phyloP scores from a whole-genome alignment of 2,797 vertebrate species.

The Chloroceryle inda region DNA sequence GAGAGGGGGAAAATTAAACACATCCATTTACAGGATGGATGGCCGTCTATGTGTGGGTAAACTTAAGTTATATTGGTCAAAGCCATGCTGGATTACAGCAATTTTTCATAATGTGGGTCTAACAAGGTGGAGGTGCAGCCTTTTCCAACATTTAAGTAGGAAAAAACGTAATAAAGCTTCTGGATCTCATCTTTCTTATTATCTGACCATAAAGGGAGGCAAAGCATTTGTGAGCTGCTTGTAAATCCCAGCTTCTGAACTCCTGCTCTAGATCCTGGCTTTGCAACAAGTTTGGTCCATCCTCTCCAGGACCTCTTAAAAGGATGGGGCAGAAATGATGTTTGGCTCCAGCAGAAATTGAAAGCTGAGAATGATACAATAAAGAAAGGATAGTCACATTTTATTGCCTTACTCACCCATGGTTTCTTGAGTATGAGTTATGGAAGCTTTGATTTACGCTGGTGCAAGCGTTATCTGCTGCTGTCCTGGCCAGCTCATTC shows the following conservation, averaged over 20 bases:
- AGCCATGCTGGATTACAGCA: background rate
- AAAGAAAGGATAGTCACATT: slow-evolving; percentile 15
- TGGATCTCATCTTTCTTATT: slow-evolving; percentile 4
- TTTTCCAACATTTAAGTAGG: background rate
- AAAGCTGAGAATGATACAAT: background rate
- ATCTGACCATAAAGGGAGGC: background rate
- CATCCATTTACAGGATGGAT: background rate
- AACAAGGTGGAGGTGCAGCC: background rate
- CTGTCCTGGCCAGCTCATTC: slow-evolving; percentile 68
- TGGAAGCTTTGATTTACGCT: slow-evolving; percentile 53
- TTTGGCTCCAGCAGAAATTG: background rate
- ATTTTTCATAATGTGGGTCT: background rate
- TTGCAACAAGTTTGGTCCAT: background rate
- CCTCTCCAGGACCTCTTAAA: background rate
- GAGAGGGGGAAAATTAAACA: background rate
- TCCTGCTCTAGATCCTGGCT: background rate
- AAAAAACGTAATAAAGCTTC: background rate
- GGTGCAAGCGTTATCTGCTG: slow-evolving; percentile 64
- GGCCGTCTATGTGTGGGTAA: background rate
- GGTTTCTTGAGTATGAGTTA: slow-evolving; percentile 39
- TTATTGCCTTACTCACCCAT: slow-evolving; percentile 24
- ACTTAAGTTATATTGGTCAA: background rate
- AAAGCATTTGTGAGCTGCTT: background rate
- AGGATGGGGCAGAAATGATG: background rate
- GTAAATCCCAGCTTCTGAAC: background rate